Evolutionary conservation across 2,888 invertebrate species (phyloP).

Genomic region (Brachyptera risi): DNA sequence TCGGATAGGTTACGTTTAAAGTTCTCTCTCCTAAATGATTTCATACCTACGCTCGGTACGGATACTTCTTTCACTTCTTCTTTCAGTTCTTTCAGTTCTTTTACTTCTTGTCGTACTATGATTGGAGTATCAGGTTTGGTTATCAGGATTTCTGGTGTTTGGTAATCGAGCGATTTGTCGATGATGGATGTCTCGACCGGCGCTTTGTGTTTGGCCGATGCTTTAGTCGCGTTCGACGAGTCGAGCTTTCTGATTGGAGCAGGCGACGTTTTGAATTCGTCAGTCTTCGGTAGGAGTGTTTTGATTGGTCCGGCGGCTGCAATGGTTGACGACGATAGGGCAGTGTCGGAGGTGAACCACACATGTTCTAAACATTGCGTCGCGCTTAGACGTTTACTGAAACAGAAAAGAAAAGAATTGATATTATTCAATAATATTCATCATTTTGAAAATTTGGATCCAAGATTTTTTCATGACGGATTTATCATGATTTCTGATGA

Average conservation of each 20-base stretch:
- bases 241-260: conserved; percentile 27
- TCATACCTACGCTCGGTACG: not conserved
- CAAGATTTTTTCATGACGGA: too few relatives aligned
- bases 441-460: too few relatives aligned
- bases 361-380: conserved; percentile 85
- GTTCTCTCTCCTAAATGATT: not conserved
- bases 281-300: not conserved
- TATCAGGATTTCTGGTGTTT: not conserved
- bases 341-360: conserved; percentile 62
- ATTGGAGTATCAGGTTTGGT: not conserved
- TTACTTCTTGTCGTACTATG: too few relatives aligned
- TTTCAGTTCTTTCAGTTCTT: too few relatives aligned
- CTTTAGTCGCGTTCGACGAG: not conserved
- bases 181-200: conserved; percentile 6
- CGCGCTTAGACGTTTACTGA: conserved; percentile 83
- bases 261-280: conserved; percentile 36
- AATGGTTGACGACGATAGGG: not conserved
- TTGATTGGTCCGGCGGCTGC: too few relatives aligned
- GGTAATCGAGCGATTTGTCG: conserved; percentile 5
- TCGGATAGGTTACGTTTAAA: conserved; percentile 12
- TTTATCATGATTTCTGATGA: too few relatives aligned
- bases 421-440: too few relatives aligned
- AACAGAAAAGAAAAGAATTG: conserved; percentile 40
- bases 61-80: too few relatives aligned
- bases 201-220: conserved; percentile 7